Base-by-base conservation (phyloP, 2,888 invertebrate species). In the Apamea epomidion region DNA sequence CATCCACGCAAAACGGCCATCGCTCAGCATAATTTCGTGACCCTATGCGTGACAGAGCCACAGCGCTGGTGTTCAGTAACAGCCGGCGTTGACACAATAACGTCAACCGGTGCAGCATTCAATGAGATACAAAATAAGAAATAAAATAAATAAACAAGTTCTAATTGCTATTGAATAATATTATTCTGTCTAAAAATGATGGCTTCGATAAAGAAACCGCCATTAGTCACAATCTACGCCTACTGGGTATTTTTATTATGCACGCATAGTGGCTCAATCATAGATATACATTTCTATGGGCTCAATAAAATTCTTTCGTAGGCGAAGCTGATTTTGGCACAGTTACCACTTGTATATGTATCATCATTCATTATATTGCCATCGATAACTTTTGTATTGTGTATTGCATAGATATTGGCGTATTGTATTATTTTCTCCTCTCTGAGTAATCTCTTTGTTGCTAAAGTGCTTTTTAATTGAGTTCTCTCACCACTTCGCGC, bases 401-500 rank as follows among this genome's bases (percentile, higher is more conserved):
- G 29, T 73, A 32, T 32, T 32, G 32, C 32, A 32, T 32, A 32
- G 32, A 32, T 32, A 2, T 32, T 32, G 32, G 32, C 2, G 37
- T 37, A 65, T 65, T 64, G n/a, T 73, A 45, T 51, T 84, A 69
- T 79, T 69, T 81, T 54, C 42, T 58, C 45, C 3, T 45, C 51
- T 72, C 8, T 32, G 21, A 69, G 32, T 72, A 79, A 62, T 78
- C 29, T 29, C 16, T 29, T n/a, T 69, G 51, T 21, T 80, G 29
- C 42, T 37, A 25, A 79, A 82, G 71, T 79, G 54, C 18, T 68
- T 62, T 79, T 68, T 62, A 71, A 79, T 72, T 68, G 10, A 64
- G 21, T 77, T 67, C 37, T 42, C 37, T 60, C 29, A 10, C 48
- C 29, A 67, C 37, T 84, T 68, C 45, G 21, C 14, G 14, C 21